phyloP scores from a whole-genome alignment of 2,888 invertebrate genomes.

The Mythimna lalbum region DNA sequence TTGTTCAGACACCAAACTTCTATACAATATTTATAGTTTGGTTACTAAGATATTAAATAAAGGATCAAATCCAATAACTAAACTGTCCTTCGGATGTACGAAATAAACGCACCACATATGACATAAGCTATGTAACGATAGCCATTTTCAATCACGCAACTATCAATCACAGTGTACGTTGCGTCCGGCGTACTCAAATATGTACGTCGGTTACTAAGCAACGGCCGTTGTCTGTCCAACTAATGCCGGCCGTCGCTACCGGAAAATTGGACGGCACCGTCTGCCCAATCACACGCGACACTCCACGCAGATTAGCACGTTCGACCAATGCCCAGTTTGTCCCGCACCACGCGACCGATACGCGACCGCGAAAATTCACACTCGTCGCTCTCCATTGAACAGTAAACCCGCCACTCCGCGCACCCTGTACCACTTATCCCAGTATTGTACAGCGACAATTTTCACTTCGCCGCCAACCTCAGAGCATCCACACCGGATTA shows the following conservation, averaged over 20 bases:
- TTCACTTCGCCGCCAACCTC: slow-evolving; percentile 65
- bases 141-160: slow-evolving; percentile 59
- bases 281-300: slow-evolving; percentile 90
- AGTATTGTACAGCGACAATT: slow-evolving; percentile 78
- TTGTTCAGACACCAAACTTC: neutral
- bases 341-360: slow-evolving; percentile 71
- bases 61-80: neutral
- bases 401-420: slow-evolving; percentile 68
- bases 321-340: slow-evolving; percentile 82
- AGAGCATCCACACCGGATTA: slow-evolving; percentile 72
- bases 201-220: slow-evolving; percentile 78
- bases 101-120: neutral
- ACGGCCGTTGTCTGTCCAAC: slow-evolving; percentile 82
- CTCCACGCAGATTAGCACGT: slow-evolving; percentile 89
- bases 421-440: slow-evolving; percentile 71
- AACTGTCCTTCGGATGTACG: neutral
- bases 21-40: neutral
- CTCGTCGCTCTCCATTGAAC: slow-evolving; percentile 82
- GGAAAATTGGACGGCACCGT: slow-evolving; percentile 89
- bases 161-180: slow-evolving; percentile 63
- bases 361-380: slow-evolving; percentile 78
- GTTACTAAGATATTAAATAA: neutral
- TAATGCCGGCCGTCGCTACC: slow-evolving; percentile 83
- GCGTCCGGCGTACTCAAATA: slow-evolving; percentile 71
- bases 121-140: slow-evolving; percentile 28